Evolutionary conservation across 2,888 invertebrate species (phyloP), one percentile per base, ranked within the genome.

Genomic region (Smittia sp.): DNA sequence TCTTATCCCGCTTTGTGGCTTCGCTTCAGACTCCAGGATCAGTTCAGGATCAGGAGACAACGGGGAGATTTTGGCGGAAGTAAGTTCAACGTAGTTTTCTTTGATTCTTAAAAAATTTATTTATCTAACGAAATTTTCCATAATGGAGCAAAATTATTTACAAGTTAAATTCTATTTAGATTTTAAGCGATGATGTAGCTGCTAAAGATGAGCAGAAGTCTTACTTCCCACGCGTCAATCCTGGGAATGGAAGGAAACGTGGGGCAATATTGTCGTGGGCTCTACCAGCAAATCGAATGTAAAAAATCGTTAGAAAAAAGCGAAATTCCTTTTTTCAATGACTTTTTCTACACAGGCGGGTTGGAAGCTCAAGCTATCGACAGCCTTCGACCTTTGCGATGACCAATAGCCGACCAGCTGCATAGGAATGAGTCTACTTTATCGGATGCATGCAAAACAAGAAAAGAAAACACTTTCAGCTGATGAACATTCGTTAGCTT

Each of bases 171-270:
- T n/a, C n/a, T n/a, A n/a, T n/a, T n/a, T n/a, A n/a, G n/a, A n/a
- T n/a, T n/a, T n/a, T n/a, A n/a, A 22, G 20, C n/a, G 69, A 69
- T 9, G 69, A 18, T 15, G 52, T 18, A 1, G 3, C 39, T 1
- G 11, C 7, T 3, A 25, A 11, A 22, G 52, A 69, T 3, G 69
- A 54, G n/a, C 69, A 52, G 15, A 54, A 41, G 22, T 69, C 22
- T 25, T 69, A 69, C n/a, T 32, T 52, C 18, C 69, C 69, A 9
- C 46, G 69, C 27, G 54, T 54, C 13, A 27, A 25, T 15, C 27
- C 69, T 11, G 46, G 13, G 3, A 6, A 46, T 46, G 46, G 46
- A 7, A 46, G 24, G 15, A 68, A 68, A 46, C 41, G 68, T 11
- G 68, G 68, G 9, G 68, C 15, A 6, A 22, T 68, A 1, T 24